Evolutionary conservation across 2,797 vertebrate species (phyloP), one percentile per base, ranked within the genome.

Genomic region (Sebastes matsubarae): DNA sequence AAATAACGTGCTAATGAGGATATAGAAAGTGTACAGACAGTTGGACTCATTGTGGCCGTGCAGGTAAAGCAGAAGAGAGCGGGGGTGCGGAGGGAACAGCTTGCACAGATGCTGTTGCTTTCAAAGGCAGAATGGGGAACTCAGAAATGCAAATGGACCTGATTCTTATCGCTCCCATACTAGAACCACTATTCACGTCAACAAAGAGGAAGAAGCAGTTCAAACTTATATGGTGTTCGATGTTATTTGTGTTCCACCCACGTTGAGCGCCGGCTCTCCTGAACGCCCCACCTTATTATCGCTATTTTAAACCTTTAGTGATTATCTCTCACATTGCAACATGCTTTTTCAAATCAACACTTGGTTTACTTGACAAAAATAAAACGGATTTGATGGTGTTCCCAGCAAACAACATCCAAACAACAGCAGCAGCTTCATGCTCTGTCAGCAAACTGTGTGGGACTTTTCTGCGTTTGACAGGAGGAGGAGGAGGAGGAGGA

Each of bases 61-160:
- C 81, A 90, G 91, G 92, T 94, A 94, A 95, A 94, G 91, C 88
- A 93, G 92, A 95, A 93, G 79, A 91, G 81, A 76, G 77, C 72
- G 13, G 71, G 65, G 65, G 57, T 70, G 80, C 67, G 57, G 58
- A 71, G 74, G 74, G 84, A 82, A 83, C 79, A 73, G 60, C 61
- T 38, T 61, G 71, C 72, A 74, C 84, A 92, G 80, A 90, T 81
- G 85, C 77, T 82, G 90, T 82, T 84, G 81, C 86, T 91, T 90
- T 90, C 83, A 90, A 75, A 89, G 84, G 63, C 83, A 77, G 86
- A 94, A 96, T 88, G 85, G 89, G 93, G 95, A 96, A 96, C 90
- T 94, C 74, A 84, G 89, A 91, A 90, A 95, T 95, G 93, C 92
- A 96, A 96, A 96, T 93, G 14, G 12, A 4, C 50, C 42, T 24